Conservation (phyloP, 2,888 invertebrate species). For the Psylliodes chrysocephalus region DNA sequence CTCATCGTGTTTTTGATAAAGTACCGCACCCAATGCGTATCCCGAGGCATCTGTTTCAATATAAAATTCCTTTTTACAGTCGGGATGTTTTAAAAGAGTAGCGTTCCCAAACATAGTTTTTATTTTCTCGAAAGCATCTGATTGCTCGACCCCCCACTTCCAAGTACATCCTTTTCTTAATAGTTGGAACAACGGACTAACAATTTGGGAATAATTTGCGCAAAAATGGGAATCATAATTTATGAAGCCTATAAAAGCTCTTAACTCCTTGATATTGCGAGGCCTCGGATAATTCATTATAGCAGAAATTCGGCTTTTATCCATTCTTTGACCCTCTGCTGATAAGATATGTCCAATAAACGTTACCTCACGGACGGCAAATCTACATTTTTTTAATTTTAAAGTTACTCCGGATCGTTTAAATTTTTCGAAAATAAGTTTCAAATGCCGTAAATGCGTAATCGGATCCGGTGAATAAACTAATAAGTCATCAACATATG, state of each 20-base stretch:
- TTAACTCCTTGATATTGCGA: slow-evolving; percentile 13
- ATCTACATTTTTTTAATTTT: slow-evolving; percentile 38
- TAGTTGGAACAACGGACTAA: not conserved
- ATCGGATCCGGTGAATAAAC: not conserved
- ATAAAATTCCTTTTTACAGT: slow-evolving; percentile 6
- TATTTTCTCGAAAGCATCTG: slow-evolving; percentile 7
- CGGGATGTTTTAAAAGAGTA: slow-evolving; percentile 13
- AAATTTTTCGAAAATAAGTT: no score
- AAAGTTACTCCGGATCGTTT: not conserved
- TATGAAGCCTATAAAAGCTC: no score
- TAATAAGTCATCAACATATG: not conserved
- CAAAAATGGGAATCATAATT: slow-evolving; percentile 20
- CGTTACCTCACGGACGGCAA: slow-evolving; percentile 22
- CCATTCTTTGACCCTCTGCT: slow-evolving; percentile 14
- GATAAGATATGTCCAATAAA: slow-evolving; percentile 32
- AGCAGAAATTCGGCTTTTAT: slow-evolving; percentile 4
- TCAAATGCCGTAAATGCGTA: no score
- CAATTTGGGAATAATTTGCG: not conserved
- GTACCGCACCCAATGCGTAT: slow-evolving; percentile 21
- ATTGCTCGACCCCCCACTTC: slow-evolving; percentile 16
- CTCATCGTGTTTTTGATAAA: slow-evolving; percentile 15
- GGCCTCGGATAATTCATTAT: slow-evolving; percentile 23
- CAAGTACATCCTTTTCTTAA: slow-evolving; percentile 7
- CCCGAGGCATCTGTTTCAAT: slow-evolving; percentile 20
- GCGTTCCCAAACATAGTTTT: slow-evolving; percentile 15